Base-by-base conservation (phyloP, 2,113 vertebrate genomes). In the Callopanchax toddi region DNA sequence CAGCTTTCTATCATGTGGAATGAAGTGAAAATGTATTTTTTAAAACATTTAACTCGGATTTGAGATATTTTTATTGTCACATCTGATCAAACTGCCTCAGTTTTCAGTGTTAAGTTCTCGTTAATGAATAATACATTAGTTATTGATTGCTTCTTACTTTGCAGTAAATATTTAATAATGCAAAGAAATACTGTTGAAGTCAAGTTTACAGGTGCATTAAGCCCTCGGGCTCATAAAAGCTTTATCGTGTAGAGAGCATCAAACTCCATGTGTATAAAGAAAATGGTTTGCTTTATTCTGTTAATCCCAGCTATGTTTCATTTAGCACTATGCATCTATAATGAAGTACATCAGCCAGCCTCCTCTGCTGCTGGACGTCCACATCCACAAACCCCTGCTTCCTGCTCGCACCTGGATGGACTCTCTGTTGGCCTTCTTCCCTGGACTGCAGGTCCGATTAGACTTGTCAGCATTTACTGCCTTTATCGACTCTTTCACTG, bases 321-420 rank as follows among this genome's bases (percentile, higher is more conserved):
- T 74, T 55, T 48, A 99, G 97, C 97, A 99, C 89, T 99, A 99
- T 0, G 95, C 97, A 72, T 97, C 97, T 75, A 99, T 99, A 75
- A 99, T 99, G 97, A 95, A 97, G 65, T 99, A 99, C 71, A 99
- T 99, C 51, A 99, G 97, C 75, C 97, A 99, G 80, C 97, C 97
- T 0, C 97, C 97, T 20, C 94, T 99, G 56, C 92, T 99, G 11
- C 93, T 99, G 13, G 96, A 99, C 42, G 96, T 99, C 46, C 97
- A 99, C 55, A 99, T 99, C 78, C 97, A 99, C 87, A 99, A 99
- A 81, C 97, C 97, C 39, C 94, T 98, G 90, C 93, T 99, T 16
- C 97, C 97, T 12, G 97, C 97, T 34, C 93, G 97, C 44, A 99
- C 96, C 34, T 99, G 97, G 97, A 99, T 99, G 97, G 97, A 99